Base-by-base conservation (phyloP, 2,113 vertebrate species). In the Carassius carassius region DNA sequence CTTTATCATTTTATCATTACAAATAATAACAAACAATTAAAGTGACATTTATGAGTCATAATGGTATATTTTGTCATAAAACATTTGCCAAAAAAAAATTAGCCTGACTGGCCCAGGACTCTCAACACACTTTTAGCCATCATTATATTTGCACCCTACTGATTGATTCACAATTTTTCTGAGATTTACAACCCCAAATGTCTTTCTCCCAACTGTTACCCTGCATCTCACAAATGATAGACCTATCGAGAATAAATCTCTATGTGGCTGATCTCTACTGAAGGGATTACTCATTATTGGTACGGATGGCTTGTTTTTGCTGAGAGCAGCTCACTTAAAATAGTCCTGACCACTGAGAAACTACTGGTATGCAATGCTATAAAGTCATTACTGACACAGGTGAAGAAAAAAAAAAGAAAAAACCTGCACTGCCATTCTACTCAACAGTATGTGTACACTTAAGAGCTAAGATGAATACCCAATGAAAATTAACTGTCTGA, bases 241-340 rank as follows among this genome's bases (percentile, higher is more conserved):
- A n/a, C 32, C 77, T 17, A 2, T 23, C 23, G 35, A 62, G 56
- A 25, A 67, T 65, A 81, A 13, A 81, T 65, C 10, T 47, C 9
- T 6, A 29, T 49, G 65, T 49, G 60, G 41, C 17, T 29, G 62
- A 76, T 65, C 29, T 37, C 51, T 76, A 7, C 41, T 16, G 51
- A 29, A 56, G 14, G 56, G 17, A 32, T 17, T 65, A 60, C 37
- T 47, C 78, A 80, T 80, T 80, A 80, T 41, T 41, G 51, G 75
- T 78, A 54, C 2, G 14, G 17, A n/a, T 83, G 58, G 82, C 54
- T 65, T 75, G 82, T 19, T 84, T 84, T 51, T 78, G 83, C 75
- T 84, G 62, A 84, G 74, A 75, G 25, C n/a, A 84, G 83, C 44
- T 10, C 44, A 70, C 63, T 67, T 69, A 41, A 78, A 84, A 84